These are phyloP conservation scores for Acrocephalus arundinaceus DNA, from an alignment of 2,113 vertebrate species.

Conservation along the genomic window DNA sequence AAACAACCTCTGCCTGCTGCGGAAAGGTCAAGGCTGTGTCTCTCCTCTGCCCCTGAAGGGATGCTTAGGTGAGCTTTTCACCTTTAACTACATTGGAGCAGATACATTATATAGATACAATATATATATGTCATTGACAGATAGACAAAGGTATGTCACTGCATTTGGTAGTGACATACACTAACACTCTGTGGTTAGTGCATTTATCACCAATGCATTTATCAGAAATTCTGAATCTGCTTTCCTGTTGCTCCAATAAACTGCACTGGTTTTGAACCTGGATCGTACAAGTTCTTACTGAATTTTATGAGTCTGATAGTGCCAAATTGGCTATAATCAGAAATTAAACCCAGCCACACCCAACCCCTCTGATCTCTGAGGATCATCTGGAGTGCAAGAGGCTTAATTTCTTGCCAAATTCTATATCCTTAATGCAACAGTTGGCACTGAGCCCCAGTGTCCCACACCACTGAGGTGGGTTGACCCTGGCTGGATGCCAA, in stretches of 20 bases:
- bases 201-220: background rate
- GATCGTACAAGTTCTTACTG: background rate
- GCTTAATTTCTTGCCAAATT: background rate
- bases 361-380: background rate
- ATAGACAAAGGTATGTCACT: too few relatives aligned
- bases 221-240: background rate
- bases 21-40: background rate
- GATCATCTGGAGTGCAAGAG: background rate
- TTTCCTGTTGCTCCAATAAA: background rate
- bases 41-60: background rate
- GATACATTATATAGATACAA: background rate
- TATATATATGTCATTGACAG: background rate
- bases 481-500: background rate
- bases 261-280: background rate
- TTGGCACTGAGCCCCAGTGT: background rate
- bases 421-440: background rate
- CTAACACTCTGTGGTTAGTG: background rate
- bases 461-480: background rate
- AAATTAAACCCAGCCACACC: background rate
- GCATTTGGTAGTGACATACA: background rate
- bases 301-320: background rate
- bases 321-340: background rate
- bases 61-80: background rate
- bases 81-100: background rate
- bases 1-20: background rate